These are phyloP conservation scores for Acropternis orthonyx DNA, from an alignment of 2,797 vertebrate genomes.

Conservation along the genomic window DNA sequence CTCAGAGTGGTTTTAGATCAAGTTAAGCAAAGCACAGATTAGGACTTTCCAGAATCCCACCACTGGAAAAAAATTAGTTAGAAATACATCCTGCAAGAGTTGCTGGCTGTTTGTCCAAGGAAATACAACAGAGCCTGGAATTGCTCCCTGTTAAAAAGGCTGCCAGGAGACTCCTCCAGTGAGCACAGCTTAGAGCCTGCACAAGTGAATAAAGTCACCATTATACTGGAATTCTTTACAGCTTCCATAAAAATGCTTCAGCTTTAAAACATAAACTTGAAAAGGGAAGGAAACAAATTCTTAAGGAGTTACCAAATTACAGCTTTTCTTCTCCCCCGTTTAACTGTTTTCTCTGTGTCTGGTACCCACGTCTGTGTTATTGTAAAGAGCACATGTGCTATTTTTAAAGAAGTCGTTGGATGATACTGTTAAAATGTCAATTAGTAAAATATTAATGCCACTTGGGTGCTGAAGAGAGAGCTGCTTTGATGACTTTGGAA, in stretches of 20 bases:
- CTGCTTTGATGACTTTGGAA: not conserved
- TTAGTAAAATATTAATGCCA: slow-evolving; percentile 52
- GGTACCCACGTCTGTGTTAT: not conserved
- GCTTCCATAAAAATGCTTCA: slow-evolving; percentile 1
- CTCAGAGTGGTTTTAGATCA: not conserved
- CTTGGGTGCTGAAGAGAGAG: not conserved
- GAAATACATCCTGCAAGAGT: not conserved
- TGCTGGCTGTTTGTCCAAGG: not conserved
- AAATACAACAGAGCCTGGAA: not conserved
- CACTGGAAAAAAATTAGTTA: not conserved
- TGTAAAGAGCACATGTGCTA: not conserved
- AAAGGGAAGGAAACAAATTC: slow-evolving; percentile 11
- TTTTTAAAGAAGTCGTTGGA: slow-evolving; percentile 21
- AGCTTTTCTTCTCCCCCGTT: not conserved
- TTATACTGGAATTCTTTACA: slow-evolving; percentile 13
- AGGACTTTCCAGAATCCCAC: not conserved
- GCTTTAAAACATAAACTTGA: not conserved
- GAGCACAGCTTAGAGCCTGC: accelerated
- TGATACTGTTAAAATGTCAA: slow-evolving; percentile 39
- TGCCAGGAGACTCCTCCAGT: not conserved
- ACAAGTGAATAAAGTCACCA: slow-evolving; percentile 5
- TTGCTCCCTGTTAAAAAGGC: not conserved
- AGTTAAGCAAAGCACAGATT: not conserved
- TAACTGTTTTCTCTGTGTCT: slow-evolving; percentile 7
- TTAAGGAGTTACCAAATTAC: slow-evolving; percentile 32